Evolutionary conservation across 2,888 invertebrate species (phyloP).

Genomic region (Teleiodes luculella): DNA sequence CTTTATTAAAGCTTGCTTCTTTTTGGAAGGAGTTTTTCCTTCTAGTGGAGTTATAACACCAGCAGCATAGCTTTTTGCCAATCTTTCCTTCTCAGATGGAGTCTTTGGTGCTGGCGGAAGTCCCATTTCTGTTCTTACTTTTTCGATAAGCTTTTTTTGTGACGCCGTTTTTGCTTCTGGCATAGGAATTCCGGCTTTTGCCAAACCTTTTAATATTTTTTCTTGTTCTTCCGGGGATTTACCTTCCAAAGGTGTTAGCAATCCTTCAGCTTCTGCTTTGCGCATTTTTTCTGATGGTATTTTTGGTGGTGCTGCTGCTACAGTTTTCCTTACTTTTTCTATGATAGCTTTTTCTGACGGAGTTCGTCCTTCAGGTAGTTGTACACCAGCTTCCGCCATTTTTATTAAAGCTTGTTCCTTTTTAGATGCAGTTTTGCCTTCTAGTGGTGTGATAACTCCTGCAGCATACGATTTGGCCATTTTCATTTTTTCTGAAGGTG

Average conservation of each 20-base stretch:
- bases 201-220: slow-evolving; percentile 22
- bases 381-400: slow-evolving; percentile 19
- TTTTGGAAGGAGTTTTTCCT: slow-evolving; percentile 29
- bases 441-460: slow-evolving; percentile 25
- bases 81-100: slow-evolving; percentile 21
- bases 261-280: slow-evolving; percentile 30
- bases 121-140: slow-evolving; percentile 18
- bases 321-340: background rate
- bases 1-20: slow-evolving; percentile 30
- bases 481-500: slow-evolving; percentile 21
- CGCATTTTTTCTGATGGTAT: slow-evolving; percentile 21
- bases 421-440: slow-evolving; percentile 29
- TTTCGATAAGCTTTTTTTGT: slow-evolving; percentile 29
- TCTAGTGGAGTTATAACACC: slow-evolving; percentile 21
- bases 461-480: slow-evolving; percentile 22
- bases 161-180: slow-evolving; percentile 35
- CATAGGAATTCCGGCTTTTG: slow-evolving; percentile 32
- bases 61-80: slow-evolving; percentile 11
- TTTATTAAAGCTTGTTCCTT: slow-evolving; percentile 28
- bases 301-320: background rate
- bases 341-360: slow-evolving; percentile 30
- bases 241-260: slow-evolving; percentile 30
- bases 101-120: slow-evolving; percentile 19
- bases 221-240: slow-evolving; percentile 30
- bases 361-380: slow-evolving; percentile 26